Evolutionary conservation across 2,888 invertebrate species (phyloP), one percentile per base, ranked within the genome.

Genomic region (Habrosyne pyritoides): DNA sequence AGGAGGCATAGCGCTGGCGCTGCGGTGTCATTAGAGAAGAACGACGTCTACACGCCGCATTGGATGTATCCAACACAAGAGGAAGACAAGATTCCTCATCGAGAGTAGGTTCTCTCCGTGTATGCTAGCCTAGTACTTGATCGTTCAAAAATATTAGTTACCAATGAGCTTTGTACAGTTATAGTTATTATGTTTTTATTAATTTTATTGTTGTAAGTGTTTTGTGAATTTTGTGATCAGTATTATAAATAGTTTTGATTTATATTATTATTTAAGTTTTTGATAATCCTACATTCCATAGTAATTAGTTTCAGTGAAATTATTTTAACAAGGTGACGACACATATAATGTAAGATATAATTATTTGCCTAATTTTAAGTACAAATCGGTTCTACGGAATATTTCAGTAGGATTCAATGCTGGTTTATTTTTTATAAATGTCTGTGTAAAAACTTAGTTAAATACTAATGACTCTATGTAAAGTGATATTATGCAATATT

Each of bases 1-100:
- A 81, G 91, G 64, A 76, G 91, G 64, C 91, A 91, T 33, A 91
- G 91, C 55, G 91, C 90, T 0, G 87, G 86, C 0, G 90, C 90
- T 0, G 69, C 87, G 0, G 81, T 91, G 0, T 86, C 83, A 8
- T 79, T 91, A 62, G 91, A 91, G 59, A 92, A 91, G 64, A 84
- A 81, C 52, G 80, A 79, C 0, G 64, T 78, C 21, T 76, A 82
- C 49, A 30, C 72, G 8, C 67, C 81, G 1, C 69, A 73, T 3
- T 88, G 87, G 88, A 71, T 79, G 48, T 42, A 42, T 42, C 18
- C 42, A 2, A 42, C 42, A 18, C 77, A 74, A 36, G 76, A 71
- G 22, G 79, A 79, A 26, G 50, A 28, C 54, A 69, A 54, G 54
- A 53, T 21, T 18, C 54, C 42, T 28, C 42, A 24, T 21, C 28